Evolutionary conservation across 2,113 vertebrate species (phyloP).

Genomic region (Sylvietta virens): DNA sequence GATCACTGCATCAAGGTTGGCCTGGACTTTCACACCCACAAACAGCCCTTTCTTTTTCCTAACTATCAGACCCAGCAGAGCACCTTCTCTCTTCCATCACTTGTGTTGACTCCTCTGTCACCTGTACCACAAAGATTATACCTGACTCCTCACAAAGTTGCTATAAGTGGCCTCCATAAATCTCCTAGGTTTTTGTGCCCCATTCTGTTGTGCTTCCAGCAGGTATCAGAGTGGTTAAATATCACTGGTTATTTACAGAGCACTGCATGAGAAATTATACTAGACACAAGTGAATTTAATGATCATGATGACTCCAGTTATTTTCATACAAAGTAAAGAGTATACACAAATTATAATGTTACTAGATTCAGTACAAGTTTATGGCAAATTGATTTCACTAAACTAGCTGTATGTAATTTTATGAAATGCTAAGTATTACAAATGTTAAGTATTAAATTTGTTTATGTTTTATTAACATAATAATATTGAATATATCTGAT

Average conservation of each 20-base stretch:
- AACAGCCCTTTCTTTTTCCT: background rate
- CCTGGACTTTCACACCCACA: background rate
- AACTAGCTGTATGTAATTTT: background rate
- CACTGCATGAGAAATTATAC: background rate
- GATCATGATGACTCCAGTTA: background rate
- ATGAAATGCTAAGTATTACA: background rate
- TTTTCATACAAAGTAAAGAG: background rate
- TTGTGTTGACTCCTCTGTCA: background rate
- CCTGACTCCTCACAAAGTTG: background rate
- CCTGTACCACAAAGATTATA: background rate
- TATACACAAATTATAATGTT: background rate
- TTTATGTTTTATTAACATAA: background rate
- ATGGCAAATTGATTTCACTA: background rate
- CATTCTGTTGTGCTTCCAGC: background rate
- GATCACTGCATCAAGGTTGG: background rate
- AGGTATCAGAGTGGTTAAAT: background rate
- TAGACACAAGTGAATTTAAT: background rate
- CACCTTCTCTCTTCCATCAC: background rate
- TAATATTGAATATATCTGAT: background rate
- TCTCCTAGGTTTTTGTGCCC: background rate
- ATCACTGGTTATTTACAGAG: background rate
- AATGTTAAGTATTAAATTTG: background rate
- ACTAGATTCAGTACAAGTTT: background rate
- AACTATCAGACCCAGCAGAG: background rate
- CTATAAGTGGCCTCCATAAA: background rate